A percentile compares a stretch with the other conserved stretches of the same genome.
Evolutionary conservation across 2,888 invertebrate species (phyloP).

Genomic region (Xylophagus ater): DNA sequence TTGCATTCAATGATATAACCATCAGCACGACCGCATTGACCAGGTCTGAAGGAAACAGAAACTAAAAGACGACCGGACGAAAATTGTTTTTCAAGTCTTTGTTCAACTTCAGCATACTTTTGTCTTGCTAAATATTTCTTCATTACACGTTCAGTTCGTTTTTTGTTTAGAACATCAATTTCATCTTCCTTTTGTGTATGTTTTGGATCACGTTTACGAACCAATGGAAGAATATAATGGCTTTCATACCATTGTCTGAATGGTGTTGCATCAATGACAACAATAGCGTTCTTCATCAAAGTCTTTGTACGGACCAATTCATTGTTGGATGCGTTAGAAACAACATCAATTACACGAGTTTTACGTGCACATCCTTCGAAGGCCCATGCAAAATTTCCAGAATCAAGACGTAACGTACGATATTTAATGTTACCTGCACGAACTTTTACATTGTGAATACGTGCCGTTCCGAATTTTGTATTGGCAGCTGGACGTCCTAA

Average conservation of each 20-base stretch:
- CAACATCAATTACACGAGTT: conserved; percentile 98
- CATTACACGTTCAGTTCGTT: conserved; percentile 82
- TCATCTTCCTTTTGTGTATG: conserved; percentile 80
- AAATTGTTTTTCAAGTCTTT: conserved; percentile 91
- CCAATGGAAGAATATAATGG: conserved; percentile 90
- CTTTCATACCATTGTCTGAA: conserved; percentile 99
- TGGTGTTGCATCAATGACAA: conserved; percentile 94
- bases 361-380: conserved; percentile 92
- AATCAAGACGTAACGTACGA: conserved; percentile 91
- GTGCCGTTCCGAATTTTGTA: conserved; percentile 89
- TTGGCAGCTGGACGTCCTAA: conserved; percentile 98
- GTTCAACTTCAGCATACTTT: conserved; percentile 88
- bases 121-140: conserved; percentile 90
- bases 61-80: conserved; percentile 90
- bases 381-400: conserved; percentile 98
- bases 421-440: conserved; percentile 95
- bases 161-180: conserved; percentile 87
- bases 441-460: conserved; percentile 90
- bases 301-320: conserved; percentile 99
- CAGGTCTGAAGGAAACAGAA: conserved; percentile 92
- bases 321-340: conserved; percentile 99
- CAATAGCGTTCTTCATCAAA: conserved; percentile 95
- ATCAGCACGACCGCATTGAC: conserved; percentile 94
- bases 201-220: conserved; percentile 94
- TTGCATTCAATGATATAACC: conserved; percentile 99